Evolutionary conservation across 2,888 invertebrate species (phyloP), one percentile per base, ranked within the genome.

Genomic region (Nemapogon koenigi): DNA sequence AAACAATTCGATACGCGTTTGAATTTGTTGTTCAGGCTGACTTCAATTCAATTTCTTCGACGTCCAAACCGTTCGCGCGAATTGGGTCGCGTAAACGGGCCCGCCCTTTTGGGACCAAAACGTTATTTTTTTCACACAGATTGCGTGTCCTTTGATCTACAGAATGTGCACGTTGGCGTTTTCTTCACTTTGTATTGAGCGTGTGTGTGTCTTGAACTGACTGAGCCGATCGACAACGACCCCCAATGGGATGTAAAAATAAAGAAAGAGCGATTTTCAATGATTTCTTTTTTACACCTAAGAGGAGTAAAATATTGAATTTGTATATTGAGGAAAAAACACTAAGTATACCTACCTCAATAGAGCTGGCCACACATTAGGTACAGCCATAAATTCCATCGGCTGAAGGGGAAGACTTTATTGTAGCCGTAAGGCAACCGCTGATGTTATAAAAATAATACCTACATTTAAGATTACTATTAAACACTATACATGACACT

Each of bases 1-100:
- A 78, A 78, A 78, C 76, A 78, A 78, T 78, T 78, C 76, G 78
- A 78, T 73, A 78, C 78, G 78, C 76, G 69, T 76, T 73, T 59
- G 66, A 71, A 70, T 76, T 73, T 71, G 76, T 75, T 72, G 73
- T 75, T 70, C 55, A 67, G 59, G 57, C 62, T 55, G 59, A 56
- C 57, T 71, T 73, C 72, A 73, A 76, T 78, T 76, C 73, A 71
- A 76, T 78, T 76, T 75, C 75, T 75, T 75, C 67, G 57, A 52
- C 64, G 69, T 65, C 68, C 63, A 58, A 65, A 63, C 62, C 59
- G 69, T 58, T 72, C 70, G 69, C 70, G 73, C 73, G 73, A 76
- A 78, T 76, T 76, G 75, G 78, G 73, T 73, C 78, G 78, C 76
- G 71, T 71, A 75, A 75, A 68, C 73, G 73, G 75, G 70, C 61